These are phyloP conservation scores for Clivina fossor DNA, from an alignment of 2,888 invertebrate genomes.

Conservation along the genomic window DNA sequence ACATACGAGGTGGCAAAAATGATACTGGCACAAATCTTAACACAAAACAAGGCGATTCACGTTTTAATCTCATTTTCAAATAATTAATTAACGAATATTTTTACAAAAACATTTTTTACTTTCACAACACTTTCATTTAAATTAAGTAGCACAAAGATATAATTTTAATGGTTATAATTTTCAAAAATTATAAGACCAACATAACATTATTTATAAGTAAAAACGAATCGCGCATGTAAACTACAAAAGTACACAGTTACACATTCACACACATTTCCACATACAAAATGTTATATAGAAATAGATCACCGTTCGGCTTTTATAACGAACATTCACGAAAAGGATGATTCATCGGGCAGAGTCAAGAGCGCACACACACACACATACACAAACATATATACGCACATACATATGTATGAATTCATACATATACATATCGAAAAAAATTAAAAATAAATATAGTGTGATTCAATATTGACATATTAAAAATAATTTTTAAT, in stretches of 20 bases:
- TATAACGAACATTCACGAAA: conserved; percentile 24
- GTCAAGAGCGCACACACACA: too few relatives aligned
- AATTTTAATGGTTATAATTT: too few relatives aligned
- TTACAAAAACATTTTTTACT: too few relatives aligned
- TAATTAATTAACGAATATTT: too few relatives aligned
- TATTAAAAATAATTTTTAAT: neutral
- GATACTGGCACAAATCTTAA: conserved; percentile 61
- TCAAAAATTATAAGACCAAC: too few relatives aligned
- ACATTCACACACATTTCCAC: too few relatives aligned
- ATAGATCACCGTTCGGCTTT: conserved; percentile 1
- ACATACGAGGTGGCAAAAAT: conserved; percentile 41
- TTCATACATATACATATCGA: conserved; percentile 27
- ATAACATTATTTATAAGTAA: too few relatives aligned
- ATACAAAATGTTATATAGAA: too few relatives aligned
- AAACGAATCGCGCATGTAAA: neutral
- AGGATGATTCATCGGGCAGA: conserved; percentile 24
- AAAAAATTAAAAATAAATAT: conserved; percentile 17
- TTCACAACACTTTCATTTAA: too few relatives aligned
- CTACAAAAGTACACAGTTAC: too few relatives aligned
- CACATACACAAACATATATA: conserved; percentile 4
- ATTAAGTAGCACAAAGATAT: too few relatives aligned
- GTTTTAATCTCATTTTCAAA: conserved; percentile 67
- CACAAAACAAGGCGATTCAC: conserved; percentile 65
- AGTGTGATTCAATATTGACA: neutral
- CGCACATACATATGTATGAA: conserved; percentile 21